Evolutionary conservation across 2,888 invertebrate genomes (phyloP), one percentile per base, ranked within the genome.

Genomic region (Coenonympha arcania): DNA sequence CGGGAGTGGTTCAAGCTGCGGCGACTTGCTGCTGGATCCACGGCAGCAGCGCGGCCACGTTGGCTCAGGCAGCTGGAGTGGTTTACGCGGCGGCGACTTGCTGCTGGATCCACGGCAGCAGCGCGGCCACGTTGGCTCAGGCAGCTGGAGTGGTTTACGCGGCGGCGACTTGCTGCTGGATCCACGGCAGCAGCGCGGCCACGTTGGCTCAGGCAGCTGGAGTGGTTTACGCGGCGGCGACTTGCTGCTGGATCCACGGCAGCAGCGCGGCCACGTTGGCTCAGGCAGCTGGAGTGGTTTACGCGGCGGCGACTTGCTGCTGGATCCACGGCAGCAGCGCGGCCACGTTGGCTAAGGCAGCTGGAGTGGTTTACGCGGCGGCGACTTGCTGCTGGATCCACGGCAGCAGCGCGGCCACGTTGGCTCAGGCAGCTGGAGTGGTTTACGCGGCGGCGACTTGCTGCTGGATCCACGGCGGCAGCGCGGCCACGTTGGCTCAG

Each of bases 141-240:
- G 92, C 93, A 0, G 91, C 95, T 0, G 93, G 92, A 4, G 94
- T 89, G 50, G 24, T 13, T 65, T 55, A 80, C 13, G 76, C 43
- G 15, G 78, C 65, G 6, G 84, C 83, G 1, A 84, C 66, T 61
- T 86, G 85, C 44, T 76, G 79, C 59, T 89, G 88, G 72, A 93
- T 91, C 92, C 92, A 94, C 3, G 89, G 76, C 39, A 90, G 66
- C 57, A 90, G 90, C 18, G 87, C 89, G 4, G 89, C 89, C 1
- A 95, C 87, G 65, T 93, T 93, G 18, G 92, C 91, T 66, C 95
- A 95, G 15, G 92, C 93, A 0, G 91, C 95, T 0, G 93, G 92
- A 4, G 94, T 89, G 50, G 24, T 13, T 65, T 55, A 80, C 13
- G 76, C 43, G 15, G 78, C 65, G 6, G 84, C 83, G 1, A 84